These are phyloP conservation scores for Drosophila nannoptera DNA, from an alignment of 1,140 invertebrate species.

Conservation along the genomic window DNA sequence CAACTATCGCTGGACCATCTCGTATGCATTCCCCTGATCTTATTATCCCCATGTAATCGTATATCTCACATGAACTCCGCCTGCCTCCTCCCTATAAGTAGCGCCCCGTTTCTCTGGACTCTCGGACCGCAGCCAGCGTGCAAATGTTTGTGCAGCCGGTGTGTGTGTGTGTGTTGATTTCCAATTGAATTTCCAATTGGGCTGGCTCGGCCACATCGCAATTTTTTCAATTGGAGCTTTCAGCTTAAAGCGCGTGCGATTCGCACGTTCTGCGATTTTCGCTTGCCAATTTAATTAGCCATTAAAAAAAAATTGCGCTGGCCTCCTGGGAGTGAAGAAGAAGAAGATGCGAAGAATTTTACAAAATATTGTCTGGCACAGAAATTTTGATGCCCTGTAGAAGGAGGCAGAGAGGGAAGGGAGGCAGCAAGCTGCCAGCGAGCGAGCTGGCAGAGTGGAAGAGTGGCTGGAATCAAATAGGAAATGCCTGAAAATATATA, in stretches of 20 bases:
- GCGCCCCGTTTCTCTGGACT: conserved; percentile 6
- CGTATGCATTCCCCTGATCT: too few species aligned
- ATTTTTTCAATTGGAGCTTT: conserved; percentile 58
- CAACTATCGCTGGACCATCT: too few species aligned
- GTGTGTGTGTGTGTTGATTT: conserved; percentile 40
- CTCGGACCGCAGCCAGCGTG: conserved; percentile 50
- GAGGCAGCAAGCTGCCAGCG: too few species aligned
- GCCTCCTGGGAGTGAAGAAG: conserved; percentile 35
- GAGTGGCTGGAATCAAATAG: too few species aligned
- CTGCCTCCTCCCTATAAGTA: conserved; percentile 15
- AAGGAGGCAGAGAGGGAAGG: neutral
- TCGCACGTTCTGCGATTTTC: conserved; percentile 25
- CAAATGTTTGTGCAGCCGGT: conserved; percentile 59
- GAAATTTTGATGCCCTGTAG: conserved; percentile 32
- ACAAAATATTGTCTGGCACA: conserved; percentile 49
- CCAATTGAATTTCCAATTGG: conserved; percentile 68
- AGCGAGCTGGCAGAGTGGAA: too few species aligned
- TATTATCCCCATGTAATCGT: neutral
- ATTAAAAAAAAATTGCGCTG: conserved; percentile 44
- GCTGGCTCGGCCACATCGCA: conserved; percentile 40
- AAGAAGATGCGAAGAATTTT: conserved; percentile 45
- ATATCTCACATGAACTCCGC: neutral
- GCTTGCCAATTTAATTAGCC: conserved; percentile 69
- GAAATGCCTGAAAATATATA: too few species aligned
- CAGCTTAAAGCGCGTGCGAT: conserved; percentile 26